phyloP scores from a whole-genome alignment of 2,113 vertebrate genomes.

The Naja naja region DNA sequence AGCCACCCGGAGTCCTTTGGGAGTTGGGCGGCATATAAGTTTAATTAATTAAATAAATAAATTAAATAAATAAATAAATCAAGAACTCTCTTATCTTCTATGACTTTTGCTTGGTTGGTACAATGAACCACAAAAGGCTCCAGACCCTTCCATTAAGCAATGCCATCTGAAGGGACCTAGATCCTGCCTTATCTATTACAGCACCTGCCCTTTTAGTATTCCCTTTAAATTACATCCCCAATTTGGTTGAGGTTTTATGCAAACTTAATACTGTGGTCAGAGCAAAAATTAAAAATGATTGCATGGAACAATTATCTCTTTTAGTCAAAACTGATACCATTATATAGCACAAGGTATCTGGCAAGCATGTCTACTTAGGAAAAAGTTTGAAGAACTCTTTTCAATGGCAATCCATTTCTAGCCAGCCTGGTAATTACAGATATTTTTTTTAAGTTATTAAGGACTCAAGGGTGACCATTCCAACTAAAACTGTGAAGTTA shows the following conservation, averaged over 20 bases:
- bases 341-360: not conserved
- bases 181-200: not conserved
- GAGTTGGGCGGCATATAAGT: too few relatives aligned
- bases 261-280: not conserved
- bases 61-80: too few relatives aligned
- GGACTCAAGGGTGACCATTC: not conserved
- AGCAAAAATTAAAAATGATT: not conserved
- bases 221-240: not conserved
- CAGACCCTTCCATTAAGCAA: not conserved
- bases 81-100: not conserved
- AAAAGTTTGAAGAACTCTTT: not conserved
- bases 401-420: not conserved
- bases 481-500: not conserved
- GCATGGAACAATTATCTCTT: not conserved
- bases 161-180: not conserved
- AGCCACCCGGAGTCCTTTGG: too few relatives aligned
- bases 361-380: not conserved
- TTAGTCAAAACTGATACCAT: not conserved
- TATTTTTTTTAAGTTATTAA: not conserved
- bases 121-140: not conserved
- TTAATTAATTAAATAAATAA: too few relatives aligned
- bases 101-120: not conserved
- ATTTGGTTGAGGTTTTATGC: not conserved
- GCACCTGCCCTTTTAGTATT: not conserved
- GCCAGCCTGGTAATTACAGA: not conserved